These are phyloP conservation scores for Drosophila pseudoobscura DNA, from an alignment of 1,140 invertebrate species.

Conservation along the genomic window DNA sequence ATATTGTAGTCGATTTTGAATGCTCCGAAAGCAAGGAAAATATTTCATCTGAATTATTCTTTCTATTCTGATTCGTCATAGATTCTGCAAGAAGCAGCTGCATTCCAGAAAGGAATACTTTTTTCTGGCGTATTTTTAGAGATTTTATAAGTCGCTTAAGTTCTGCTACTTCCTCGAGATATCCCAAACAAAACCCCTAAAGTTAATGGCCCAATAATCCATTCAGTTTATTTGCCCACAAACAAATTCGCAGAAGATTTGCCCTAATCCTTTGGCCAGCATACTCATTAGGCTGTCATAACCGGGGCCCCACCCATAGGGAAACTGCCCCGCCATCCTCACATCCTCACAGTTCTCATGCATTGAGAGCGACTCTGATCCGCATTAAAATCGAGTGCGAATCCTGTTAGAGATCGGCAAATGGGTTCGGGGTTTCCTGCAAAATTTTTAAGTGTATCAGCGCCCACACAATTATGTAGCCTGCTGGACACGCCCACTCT, in stretches of 20 bases:
- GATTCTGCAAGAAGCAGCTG: too few species aligned
- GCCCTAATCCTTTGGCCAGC: constrained; percentile 13
- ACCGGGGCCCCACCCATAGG: constrained; percentile 1
- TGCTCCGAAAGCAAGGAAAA: too few species aligned
- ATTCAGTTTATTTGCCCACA: constrained; percentile 20
- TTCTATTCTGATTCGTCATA: too few species aligned
- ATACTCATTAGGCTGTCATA: constrained; percentile 37
- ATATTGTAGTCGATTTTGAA: too few species aligned
- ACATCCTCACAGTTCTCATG: too few species aligned
- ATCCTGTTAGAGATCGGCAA: constrained; percentile 16
- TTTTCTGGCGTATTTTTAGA: too few species aligned
- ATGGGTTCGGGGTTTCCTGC: constrained; percentile 5
- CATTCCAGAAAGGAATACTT: too few species aligned
- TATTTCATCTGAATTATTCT: too few species aligned
- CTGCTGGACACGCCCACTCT: constrained; percentile 38
- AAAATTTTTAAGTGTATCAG: constrained; percentile 55
- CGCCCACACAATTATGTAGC: constrained; percentile 72
- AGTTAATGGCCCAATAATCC: constrained; percentile 25
- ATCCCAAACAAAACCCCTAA: neutral
- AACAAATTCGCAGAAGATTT: constrained; percentile 35
- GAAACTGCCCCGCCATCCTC: too few species aligned
- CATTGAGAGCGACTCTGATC: constrained; percentile 5
- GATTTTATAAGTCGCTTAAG: too few species aligned
- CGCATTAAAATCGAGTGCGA: constrained; percentile 10
- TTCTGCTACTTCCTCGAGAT: too few species aligned